Conservation (phyloP, 2,797 vertebrate species). For the Odontamblyopus lacepedii region DNA sequence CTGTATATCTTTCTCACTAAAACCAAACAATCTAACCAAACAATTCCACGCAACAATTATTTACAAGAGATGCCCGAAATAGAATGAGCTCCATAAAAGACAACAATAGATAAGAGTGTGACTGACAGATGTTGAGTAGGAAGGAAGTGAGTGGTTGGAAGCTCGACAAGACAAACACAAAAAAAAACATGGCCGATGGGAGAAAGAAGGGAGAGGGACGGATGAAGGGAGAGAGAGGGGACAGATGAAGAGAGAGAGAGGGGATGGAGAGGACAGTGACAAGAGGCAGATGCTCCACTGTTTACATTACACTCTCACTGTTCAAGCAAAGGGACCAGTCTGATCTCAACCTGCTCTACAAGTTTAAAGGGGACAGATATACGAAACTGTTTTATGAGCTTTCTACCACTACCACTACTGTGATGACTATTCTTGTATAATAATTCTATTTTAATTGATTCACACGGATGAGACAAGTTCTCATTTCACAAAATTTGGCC, state of each 20-base stretch:
- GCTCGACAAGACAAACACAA: conserved; percentile 39
- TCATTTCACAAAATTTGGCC: too few relatives aligned
- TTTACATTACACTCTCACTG: conserved; percentile 78
- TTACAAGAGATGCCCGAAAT: conserved; percentile 35
- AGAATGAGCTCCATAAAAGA: conserved; percentile 35
- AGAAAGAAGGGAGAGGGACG: conserved; percentile 27
- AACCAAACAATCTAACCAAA: background rate
- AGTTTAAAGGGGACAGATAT: background rate
- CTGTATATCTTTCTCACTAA: background rate
- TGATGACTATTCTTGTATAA: too few relatives aligned
- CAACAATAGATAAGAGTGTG: conserved; percentile 40
- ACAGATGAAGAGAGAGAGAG: background rate
- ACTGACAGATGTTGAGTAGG: conserved; percentile 53
- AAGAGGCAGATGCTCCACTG: conserved; percentile 81
- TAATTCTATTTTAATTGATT: too few relatives aligned
- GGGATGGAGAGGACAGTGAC: conserved; percentile 59
- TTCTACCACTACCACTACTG: too few relatives aligned
- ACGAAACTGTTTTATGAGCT: too few relatives aligned
- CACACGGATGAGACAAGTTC: too few relatives aligned
- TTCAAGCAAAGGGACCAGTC: conserved; percentile 77
- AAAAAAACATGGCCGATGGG: conserved; percentile 33
- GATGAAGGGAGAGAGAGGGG: conserved; percentile 23
- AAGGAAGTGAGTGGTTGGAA: conserved; percentile 55
- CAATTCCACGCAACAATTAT: background rate
- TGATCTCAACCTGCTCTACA: conserved; percentile 38